Percentiles rank a stretch among this genome's conserved stretches.
These are phyloP conservation scores for Bimastos eiseni DNA, from an alignment of 2,888 invertebrate species.

Conservation along the genomic window DNA sequence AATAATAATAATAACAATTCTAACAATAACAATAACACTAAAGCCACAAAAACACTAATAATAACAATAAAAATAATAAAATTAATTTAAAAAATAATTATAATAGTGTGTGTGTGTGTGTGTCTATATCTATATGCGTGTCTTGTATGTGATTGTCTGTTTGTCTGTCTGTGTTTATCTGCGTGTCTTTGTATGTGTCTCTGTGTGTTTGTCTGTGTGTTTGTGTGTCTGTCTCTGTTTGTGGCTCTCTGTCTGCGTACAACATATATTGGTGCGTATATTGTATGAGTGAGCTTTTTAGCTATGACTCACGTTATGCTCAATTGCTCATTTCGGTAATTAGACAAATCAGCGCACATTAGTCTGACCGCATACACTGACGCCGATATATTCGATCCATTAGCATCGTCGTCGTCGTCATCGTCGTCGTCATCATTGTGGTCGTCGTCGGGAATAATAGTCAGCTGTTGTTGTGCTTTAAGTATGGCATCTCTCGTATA, in stretches of 20 bases:
- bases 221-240: too few relatives aligned
- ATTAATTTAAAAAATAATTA: too few relatives aligned
- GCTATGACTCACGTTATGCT: background rate
- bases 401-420: background rate
- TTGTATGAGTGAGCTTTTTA: background rate
- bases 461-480: background rate
- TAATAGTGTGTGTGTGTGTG: background rate
- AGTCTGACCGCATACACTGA: background rate
- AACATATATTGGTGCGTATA: background rate
- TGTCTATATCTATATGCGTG: too few relatives aligned
- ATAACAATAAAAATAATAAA: too few relatives aligned
- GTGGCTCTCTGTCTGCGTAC: background rate
- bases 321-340: background rate
- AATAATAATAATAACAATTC: too few relatives aligned
- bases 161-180: too few relatives aligned
- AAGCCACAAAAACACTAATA: too few relatives aligned
- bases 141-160: too few relatives aligned
- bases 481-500: background rate
- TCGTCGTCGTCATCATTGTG: background rate
- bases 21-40: too few relatives aligned
- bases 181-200: too few relatives aligned
- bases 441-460: background rate
- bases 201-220: too few relatives aligned
- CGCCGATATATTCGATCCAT: background rate
- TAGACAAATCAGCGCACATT: background rate